phyloP scores from a whole-genome alignment of 2,113 vertebrate genomes.

The Paracanthobrama guichenoti region DNA sequence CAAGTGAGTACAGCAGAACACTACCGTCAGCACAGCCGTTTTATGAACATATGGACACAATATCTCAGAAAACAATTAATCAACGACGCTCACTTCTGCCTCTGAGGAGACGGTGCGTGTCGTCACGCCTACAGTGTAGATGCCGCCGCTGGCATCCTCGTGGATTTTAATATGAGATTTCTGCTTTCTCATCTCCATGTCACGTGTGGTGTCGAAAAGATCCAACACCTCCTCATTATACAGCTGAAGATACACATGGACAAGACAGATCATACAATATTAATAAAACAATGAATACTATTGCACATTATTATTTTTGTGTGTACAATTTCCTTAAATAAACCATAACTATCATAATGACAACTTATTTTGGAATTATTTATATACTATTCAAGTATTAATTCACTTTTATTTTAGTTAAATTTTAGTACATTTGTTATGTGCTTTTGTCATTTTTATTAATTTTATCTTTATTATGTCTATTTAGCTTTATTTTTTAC shows the following conservation, averaged over 20 bases:
- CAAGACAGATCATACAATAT: not conserved
- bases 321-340: not conserved
- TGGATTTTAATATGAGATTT: conserved; percentile 97
- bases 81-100: conserved; percentile 75
- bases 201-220: conserved; percentile 91
- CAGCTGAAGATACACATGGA: conserved; percentile 58
- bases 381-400: too few relatives aligned
- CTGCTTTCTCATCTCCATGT: conserved; percentile 88
- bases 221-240: conserved; percentile 82
- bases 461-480: too few relatives aligned
- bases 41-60: too few relatives aligned
- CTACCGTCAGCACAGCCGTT: not conserved
- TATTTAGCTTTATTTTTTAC: too few relatives aligned
- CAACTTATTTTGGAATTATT: too few relatives aligned
- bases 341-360: not conserved
- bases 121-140: conserved; percentile 96
- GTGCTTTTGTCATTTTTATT: too few relatives aligned
- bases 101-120: conserved; percentile 88
- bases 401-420: too few relatives aligned
- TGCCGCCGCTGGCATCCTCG: conserved; percentile 89
- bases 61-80: not conserved
- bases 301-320: not conserved
- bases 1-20: not conserved
- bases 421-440: too few relatives aligned
- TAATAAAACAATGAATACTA: not conserved